Evolutionary conservation across 2,888 invertebrate species (phyloP).

Genomic region (Tribolium freemani): DNA sequence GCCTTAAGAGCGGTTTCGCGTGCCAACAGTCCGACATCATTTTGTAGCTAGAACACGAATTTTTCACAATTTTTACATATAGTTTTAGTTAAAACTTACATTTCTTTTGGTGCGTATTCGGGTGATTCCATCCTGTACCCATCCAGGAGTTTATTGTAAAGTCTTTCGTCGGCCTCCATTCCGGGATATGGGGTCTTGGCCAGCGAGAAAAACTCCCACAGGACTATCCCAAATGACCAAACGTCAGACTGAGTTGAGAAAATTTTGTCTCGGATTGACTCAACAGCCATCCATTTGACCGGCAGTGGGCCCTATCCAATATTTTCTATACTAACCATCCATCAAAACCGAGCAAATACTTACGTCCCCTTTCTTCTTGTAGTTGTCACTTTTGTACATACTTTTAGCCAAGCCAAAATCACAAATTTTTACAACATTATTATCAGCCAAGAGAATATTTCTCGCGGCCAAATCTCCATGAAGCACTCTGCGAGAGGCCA

Average conservation of each 20-base stretch:
- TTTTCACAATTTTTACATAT: no score
- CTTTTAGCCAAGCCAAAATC: slow-evolving; percentile 96
- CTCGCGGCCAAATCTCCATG: slow-evolving; percentile 93
- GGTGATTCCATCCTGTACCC: slow-evolving; percentile 94
- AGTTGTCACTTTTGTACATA: slow-evolving; percentile 91
- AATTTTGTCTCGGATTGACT: slow-evolving; percentile 90
- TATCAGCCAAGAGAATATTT: slow-evolving; percentile 89
- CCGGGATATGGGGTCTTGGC: slow-evolving; percentile 91
- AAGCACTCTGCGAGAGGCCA: slow-evolving; percentile 88
- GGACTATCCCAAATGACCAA: slow-evolving; percentile 92
- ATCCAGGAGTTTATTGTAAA: slow-evolving; percentile 80
- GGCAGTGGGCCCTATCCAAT: slow-evolving; percentile 81
- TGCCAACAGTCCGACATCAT: slow-evolving; percentile 93
- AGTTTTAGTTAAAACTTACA: slow-evolving; percentile 71
- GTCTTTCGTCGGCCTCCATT: slow-evolving; percentile 79
- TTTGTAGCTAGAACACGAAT: slow-evolving; percentile 71
- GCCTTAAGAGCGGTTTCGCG: slow-evolving; percentile 81
- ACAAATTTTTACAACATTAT: slow-evolving; percentile 95
- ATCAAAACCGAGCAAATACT: slow-evolving; percentile 60
- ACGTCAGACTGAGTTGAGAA: slow-evolving; percentile 96
- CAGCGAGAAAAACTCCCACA: slow-evolving; percentile 92
- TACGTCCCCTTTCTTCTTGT: slow-evolving; percentile 89
- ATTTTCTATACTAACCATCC: neutral
- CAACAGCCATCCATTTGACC: slow-evolving; percentile 97
- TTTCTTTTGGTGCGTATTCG: slow-evolving; percentile 82